phyloP scores from a whole-genome alignment of 2,888 invertebrate species.

The Xanthostigma xanthostigma region DNA sequence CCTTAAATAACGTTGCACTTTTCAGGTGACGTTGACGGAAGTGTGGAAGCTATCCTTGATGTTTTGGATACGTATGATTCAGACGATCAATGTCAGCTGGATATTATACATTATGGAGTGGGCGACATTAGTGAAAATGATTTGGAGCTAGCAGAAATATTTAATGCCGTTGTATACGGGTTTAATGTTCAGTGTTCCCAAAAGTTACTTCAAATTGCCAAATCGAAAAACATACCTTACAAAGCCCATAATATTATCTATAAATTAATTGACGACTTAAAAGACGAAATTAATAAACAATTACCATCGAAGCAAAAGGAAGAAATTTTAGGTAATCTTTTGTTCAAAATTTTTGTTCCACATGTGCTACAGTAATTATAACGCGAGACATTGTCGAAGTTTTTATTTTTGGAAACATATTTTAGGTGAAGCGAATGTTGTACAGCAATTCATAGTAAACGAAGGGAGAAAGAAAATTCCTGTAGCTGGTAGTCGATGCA shows the following conservation, averaged over 20 bases:
- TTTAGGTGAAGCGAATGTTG: constrained; percentile 68
- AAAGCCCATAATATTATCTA: constrained; percentile 82
- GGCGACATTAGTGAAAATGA: constrained; percentile 75
- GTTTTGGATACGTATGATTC: constrained; percentile 74
- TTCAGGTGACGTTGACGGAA: constrained; percentile 86
- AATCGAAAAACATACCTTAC: constrained; percentile 38
- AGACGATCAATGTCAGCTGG: constrained; percentile 55
- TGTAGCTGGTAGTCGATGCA: constrained; percentile 81
- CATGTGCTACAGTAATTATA: neutral
- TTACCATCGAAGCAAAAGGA: constrained; percentile 62
- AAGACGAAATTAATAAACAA: constrained; percentile 53
- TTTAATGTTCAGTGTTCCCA: constrained; percentile 61
- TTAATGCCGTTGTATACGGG: constrained; percentile 69
- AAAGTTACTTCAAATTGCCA: constrained; percentile 34
- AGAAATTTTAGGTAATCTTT: constrained; percentile 49
- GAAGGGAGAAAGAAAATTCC: constrained; percentile 66
- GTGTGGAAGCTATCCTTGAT: constrained; percentile 88
- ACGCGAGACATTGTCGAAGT: too few species aligned
- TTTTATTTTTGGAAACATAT: constrained; percentile 6
- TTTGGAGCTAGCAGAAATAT: constrained; percentile 61
- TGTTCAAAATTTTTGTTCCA: neutral
- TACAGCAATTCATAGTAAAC: constrained; percentile 67
- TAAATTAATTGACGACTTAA: constrained; percentile 77
- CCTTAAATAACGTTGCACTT: neutral
- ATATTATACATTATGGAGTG: constrained; percentile 80